A percentile compares a stretch with the other conserved stretches of the same genome.
These are phyloP conservation scores for Syngnathus acus DNA, from an alignment of 2,797 vertebrate species.

Conservation along the genomic window DNA sequence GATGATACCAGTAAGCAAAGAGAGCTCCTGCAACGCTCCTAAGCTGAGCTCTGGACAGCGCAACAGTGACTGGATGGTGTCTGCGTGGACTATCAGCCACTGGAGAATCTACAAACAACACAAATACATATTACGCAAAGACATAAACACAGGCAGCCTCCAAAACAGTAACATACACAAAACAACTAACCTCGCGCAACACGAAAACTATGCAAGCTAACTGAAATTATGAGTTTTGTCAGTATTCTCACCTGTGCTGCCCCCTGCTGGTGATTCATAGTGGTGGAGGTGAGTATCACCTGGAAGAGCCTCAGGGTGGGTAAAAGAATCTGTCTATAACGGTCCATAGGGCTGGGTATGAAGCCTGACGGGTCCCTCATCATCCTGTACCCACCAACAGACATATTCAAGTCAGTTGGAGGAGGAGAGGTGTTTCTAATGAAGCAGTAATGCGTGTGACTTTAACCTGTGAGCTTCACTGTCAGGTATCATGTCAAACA, in stretches of 20 bases:
- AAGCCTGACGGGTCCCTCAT: conserved; percentile 87
- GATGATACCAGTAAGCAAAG: conserved; percentile 89
- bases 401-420: conserved; percentile 3
- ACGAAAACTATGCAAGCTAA: background rate
- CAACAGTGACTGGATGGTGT: conserved; percentile 88
- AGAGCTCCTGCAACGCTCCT: conserved; percentile 86
- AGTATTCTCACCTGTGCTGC: conserved; percentile 78
- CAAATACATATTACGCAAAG: background rate
- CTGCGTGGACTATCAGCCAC: conserved; percentile 91
- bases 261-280: conserved; percentile 88
- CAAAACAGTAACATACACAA: background rate
- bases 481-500: conserved; percentile 94
- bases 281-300: conserved; percentile 90
- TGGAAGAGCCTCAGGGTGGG: conserved; percentile 88
- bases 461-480: conserved; percentile 80
- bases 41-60: conserved; percentile 84
- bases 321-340: conserved; percentile 90
- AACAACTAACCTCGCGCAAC: background rate
- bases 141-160: background rate
- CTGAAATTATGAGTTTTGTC: too few relatives aligned
- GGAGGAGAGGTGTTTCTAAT: background rate
- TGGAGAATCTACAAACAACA: conserved; percentile 79
- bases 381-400: conserved; percentile 59
- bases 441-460: background rate
- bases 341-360: conserved; percentile 87